Conservation (phyloP, 2,113 vertebrate genomes). For the Heliornis fulica region DNA sequence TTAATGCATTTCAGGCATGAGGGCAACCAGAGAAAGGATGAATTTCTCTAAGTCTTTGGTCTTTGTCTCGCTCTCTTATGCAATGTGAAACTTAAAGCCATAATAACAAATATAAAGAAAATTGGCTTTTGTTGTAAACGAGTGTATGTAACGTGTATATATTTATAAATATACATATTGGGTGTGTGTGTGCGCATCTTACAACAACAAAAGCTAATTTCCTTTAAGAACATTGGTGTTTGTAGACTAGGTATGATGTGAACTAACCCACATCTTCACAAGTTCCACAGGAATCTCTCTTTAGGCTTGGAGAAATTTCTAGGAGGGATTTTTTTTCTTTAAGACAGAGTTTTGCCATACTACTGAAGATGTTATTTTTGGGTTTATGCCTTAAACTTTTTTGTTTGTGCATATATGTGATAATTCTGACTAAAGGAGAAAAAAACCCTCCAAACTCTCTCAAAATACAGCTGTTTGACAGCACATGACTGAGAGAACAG, state of each 20-base stretch:
- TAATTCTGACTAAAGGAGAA: not conserved
- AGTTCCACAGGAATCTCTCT: not conserved
- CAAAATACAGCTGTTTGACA: not conserved
- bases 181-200: not conserved
- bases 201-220: constrained; percentile 3
- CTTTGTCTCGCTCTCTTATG: constrained; percentile 6
- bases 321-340: not conserved
- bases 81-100: constrained; percentile 28
- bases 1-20: not conserved
- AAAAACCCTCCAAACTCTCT: not conserved
- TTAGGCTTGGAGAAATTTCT: not conserved
- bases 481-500: not conserved
- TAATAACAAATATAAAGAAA: not conserved
- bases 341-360: not conserved
- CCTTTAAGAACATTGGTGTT: not conserved
- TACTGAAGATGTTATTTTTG: not conserved
- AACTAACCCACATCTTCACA: not conserved
- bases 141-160: not conserved
- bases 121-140: not conserved
- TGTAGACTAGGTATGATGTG: not conserved
- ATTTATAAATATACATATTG: not conserved
- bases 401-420: not conserved
- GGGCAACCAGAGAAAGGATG: not conserved
- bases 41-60: constrained; percentile 67
- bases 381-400: not conserved